Evolutionary conservation across 2,113 vertebrate genomes (phyloP).

Genomic region (Melanerpes formicivorus): DNA sequence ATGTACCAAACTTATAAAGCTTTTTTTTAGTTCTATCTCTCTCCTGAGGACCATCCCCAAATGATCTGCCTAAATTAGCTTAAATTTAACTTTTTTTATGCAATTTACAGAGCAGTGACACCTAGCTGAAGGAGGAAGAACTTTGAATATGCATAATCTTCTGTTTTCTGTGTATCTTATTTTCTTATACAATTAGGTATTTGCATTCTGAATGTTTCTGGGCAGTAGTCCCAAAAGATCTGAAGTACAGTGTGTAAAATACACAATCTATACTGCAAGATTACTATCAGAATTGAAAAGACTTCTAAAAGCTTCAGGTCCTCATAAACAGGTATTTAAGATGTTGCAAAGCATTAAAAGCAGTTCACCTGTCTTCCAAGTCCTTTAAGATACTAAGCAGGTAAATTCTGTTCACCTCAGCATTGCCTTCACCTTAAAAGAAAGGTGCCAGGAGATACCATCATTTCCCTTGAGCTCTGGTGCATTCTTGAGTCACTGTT

Average conservation of each 20-base stretch:
- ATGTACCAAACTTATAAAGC: not conserved
- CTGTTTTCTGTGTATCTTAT: not conserved
- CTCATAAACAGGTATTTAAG: not conserved
- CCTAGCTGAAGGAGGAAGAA: constrained; percentile 20
- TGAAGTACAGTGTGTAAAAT: not conserved
- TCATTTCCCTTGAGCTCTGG: not conserved
- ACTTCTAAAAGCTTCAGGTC: not conserved
- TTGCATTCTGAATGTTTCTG: not conserved
- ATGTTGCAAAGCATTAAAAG: not conserved
- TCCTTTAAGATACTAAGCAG: not conserved
- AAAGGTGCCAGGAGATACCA: not conserved
- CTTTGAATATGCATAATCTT: not conserved
- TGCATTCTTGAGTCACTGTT: not conserved
- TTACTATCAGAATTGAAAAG: not conserved
- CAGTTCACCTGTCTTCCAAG: not conserved
- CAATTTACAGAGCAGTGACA: constrained; percentile 29
- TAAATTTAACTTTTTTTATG: not conserved
- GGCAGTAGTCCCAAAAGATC: not conserved
- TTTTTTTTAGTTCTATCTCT: not conserved
- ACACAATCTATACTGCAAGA: not conserved
- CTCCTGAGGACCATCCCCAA: not conserved
- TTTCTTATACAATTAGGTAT: not conserved
- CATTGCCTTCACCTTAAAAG: not conserved
- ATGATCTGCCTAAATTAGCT: not conserved
- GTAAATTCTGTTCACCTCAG: not conserved